These are phyloP conservation scores for Poeciliopsis infans DNA, from an alignment of 2,797 vertebrate species.

Conservation along the genomic window DNA sequence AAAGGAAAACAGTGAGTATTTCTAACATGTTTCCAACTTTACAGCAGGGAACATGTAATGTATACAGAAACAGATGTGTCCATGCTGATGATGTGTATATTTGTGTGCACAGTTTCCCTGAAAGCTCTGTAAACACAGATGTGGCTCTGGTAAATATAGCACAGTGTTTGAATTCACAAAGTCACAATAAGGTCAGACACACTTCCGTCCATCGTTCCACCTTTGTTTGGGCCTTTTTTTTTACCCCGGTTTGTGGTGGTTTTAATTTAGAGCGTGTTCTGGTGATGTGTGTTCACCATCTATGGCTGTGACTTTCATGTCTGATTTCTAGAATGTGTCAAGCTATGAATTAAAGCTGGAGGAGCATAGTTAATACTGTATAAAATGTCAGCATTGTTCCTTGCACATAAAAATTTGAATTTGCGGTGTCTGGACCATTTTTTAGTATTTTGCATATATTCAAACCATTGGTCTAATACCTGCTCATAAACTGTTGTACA, in stretches of 20 bases:
- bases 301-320: background rate
- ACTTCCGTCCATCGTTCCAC: background rate
- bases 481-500: background rate
- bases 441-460: background rate
- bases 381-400: background rate
- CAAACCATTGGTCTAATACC: background rate
- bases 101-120: slow-evolving; percentile 35
- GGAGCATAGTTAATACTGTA: background rate
- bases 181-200: slow-evolving; percentile 15
- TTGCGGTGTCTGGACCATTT: background rate
- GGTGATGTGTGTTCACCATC: background rate
- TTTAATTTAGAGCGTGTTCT: background rate
- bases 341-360: background rate
- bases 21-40: background rate
- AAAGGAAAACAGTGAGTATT: background rate
- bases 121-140: slow-evolving; percentile 62
- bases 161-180: slow-evolving; percentile 21
- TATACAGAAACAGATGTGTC: slow-evolving; percentile 46
- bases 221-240: background rate
- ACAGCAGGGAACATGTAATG: slow-evolving; percentile 3
- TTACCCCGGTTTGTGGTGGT: background rate
- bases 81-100: slow-evolving; percentile 27
- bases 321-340: background rate
- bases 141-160: slow-evolving; percentile 44
- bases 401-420: background rate